Evolutionary conservation across 1,140 invertebrate genomes (phyloP).

Genomic region (Zophobas atratus): DNA sequence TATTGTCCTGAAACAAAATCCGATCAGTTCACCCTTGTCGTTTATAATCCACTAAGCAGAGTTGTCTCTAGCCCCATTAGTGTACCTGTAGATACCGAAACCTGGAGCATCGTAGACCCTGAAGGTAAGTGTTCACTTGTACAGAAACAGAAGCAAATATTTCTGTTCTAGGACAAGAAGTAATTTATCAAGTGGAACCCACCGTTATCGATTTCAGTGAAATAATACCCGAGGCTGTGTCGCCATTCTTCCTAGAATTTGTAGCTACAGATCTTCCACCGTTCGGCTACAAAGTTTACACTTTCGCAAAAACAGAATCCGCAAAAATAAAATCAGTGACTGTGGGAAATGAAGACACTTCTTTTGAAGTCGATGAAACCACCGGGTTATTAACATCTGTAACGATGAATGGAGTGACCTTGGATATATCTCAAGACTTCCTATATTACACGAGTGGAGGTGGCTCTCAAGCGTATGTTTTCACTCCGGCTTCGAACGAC

Average conservation of each 20-base stretch:
- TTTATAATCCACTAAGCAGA: slow-evolving; percentile 86
- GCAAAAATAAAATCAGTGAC: slow-evolving; percentile 6
- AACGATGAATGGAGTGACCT: slow-evolving; percentile 67
- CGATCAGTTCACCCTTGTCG: slow-evolving; percentile 74
- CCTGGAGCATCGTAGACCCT: slow-evolving; percentile 67
- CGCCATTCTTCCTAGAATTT: slow-evolving; percentile 75
- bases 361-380: slow-evolving; percentile 69
- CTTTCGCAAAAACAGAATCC: slow-evolving; percentile 63
- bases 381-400: slow-evolving; percentile 72
- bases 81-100: slow-evolving; percentile 75
- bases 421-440: slow-evolving; percentile 78
- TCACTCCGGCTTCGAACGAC: slow-evolving; percentile 74
- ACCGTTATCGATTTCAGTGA: slow-evolving; percentile 39
- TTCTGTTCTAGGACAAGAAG: slow-evolving; percentile 57
- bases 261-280: slow-evolving; percentile 75
- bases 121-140: slow-evolving; percentile 20
- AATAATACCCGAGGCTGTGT: not conserved
- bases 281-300: slow-evolving; percentile 76
- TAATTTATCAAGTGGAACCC: slow-evolving; percentile 42
- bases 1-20: slow-evolving; percentile 74
- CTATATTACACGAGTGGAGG: slow-evolving; percentile 80
- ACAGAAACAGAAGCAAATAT: slow-evolving; percentile 75
- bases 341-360: not conserved
- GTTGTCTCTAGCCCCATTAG: slow-evolving; percentile 75
- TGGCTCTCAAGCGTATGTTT: slow-evolving; percentile 89